Evolutionary conservation across 2,888 invertebrate genomes (phyloP), one percentile per base, ranked within the genome.

Genomic region (Proisotoma minuta): DNA sequence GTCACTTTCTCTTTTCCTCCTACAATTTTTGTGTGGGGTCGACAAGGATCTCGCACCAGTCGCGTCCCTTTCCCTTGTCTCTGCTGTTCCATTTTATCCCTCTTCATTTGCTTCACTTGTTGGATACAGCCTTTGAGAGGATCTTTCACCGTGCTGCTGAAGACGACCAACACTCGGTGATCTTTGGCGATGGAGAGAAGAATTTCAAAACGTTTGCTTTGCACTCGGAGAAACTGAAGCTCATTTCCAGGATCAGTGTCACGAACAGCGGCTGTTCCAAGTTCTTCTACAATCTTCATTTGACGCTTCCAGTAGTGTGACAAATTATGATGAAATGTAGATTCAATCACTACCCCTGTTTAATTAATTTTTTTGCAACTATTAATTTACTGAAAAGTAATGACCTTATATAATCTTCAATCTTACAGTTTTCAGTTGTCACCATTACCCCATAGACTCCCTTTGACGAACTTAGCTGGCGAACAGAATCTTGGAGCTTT

Each of bases 211-310:
- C 62, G 59, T 20, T 5, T 48, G 4, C 61, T 62, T 40, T 65
- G 62, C 10, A 65, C 57, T 28, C 65, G 59, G 15, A 65, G 53
- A 60, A 65, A 65, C 22, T 65, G 59, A 8, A 65, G 43, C n/a
- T 65, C 62, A 60, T 65, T 65, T 24, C 57, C 34, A 2, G 65
- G 65, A 57, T 65, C 65, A 4, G 62, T 49, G 39, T 65, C 60
- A 10, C 65, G 65, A 39, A 65, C 49, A 18, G 57, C 57, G n/a
- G 65, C 62, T 10, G 53, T 54, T 23, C 62, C 65, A 27, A 65
- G 60, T 12, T 60, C 40, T 52, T 65, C 65, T 5, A 65, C 60
- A 15, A 52, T 18, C 24, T 57, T 62, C 60, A 65, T 60, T 57
- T 65, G 62, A 27, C 57, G 57, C 47, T 53, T 51, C 62, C 62